Base-by-base conservation (phyloP, 2,797 vertebrate species). In the Anguilla megastoma region DNA sequence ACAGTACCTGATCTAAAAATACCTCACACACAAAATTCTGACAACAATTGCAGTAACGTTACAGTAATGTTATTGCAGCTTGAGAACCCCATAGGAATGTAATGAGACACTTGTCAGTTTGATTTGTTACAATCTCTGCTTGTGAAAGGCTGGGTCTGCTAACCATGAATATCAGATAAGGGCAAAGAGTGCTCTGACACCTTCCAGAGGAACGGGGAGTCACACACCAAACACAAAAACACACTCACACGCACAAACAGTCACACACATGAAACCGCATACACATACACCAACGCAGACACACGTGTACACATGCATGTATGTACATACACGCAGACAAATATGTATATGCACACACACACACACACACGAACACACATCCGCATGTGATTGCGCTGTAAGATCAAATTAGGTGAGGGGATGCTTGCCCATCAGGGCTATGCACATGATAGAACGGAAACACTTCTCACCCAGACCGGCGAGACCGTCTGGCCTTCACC, bases 381-480 rank as follows among this genome's bases (percentile, higher is more conserved):
- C 16, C 16, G 36, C 14, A 21, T 79, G 74, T 41, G 74, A 18
- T 36, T 41, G 36, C 16, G 1, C 74, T 41, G 33, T 45, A 74
- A 74, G 69, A 30, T 74, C 30, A 48, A 24, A 45, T 48, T n/a
- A 48, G 16, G 18, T 69, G 4, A 36, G 69, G 30, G 27, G 9
- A 3, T 12, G 45, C 30, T 45, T 24, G 45, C 24, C 45, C 79
- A 50, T n/a, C 24, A 12, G 41, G 8, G 10, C 45, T 82, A 16
- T 56, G 2, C 52, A 30, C n/a, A 56, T 84, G 41, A 56, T 21
- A 69, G 85, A 89, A 87, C 90, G 92, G 93, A 94, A 93, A 87
- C 88, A 7, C 86, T 90, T 2, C 60, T 91, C 93, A 93, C 93
- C 93, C 91, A 89, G 41, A 86, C 6, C 36, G 12, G 24, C 21